These are phyloP conservation scores for Patella ulyssiponensis DNA, from an alignment of 2,888 invertebrate genomes.

Conservation along the genomic window DNA sequence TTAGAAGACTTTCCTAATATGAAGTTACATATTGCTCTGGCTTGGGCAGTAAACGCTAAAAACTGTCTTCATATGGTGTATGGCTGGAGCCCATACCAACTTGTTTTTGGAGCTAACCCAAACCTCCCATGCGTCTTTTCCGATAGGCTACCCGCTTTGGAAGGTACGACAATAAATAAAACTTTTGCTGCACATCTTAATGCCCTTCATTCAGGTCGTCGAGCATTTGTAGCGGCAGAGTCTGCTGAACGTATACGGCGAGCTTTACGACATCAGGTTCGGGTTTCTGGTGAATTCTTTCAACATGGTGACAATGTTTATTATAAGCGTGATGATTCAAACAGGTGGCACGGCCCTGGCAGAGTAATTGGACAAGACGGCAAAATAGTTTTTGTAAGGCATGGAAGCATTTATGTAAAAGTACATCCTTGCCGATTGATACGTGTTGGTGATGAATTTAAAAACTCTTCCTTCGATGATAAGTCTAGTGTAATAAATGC, in stretches of 20 bases:
- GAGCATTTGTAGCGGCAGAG: slow-evolving; percentile 29
- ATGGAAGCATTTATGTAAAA: too few relatives aligned
- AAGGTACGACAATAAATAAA: slow-evolving; percentile 22
- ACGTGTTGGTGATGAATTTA: slow-evolving; percentile 17
- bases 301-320: slow-evolving; percentile 26
- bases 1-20: slow-evolving; percentile 10
- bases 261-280: slow-evolving; percentile 26
- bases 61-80: slow-evolving; percentile 16
- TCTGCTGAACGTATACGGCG: slow-evolving; percentile 30
- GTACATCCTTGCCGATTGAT: slow-evolving; percentile 30
- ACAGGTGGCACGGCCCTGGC: slow-evolving; percentile 28
- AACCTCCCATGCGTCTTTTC: slow-evolving; percentile 23
- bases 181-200: slow-evolving; percentile 36
- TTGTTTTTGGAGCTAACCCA: slow-evolving; percentile 28
- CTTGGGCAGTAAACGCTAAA: slow-evolving; percentile 17
- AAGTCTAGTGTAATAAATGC: too few relatives aligned
- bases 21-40: neutral
- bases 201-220: slow-evolving; percentile 30
- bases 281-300: slow-evolving; percentile 25
- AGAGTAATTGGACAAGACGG: too few relatives aligned
- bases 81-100: slow-evolving; percentile 29
- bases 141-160: slow-evolving; percentile 24
- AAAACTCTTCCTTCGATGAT: neutral
- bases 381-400: too few relatives aligned
- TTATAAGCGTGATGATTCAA: too few relatives aligned